phyloP scores from a whole-genome alignment of 2,113 vertebrate species.

The Apteryx owenii region DNA sequence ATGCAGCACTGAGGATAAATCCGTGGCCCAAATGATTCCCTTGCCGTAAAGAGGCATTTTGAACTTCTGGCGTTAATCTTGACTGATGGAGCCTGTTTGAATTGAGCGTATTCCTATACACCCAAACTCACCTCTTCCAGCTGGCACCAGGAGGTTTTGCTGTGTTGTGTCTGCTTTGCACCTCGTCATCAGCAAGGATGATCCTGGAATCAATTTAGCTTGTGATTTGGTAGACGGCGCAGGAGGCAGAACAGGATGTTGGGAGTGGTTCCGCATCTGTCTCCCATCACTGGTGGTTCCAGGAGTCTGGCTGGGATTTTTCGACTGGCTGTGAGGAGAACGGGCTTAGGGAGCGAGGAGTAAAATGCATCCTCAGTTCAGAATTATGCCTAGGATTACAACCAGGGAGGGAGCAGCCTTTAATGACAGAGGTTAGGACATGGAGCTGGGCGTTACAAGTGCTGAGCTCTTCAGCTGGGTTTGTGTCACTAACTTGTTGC shows the following conservation, averaged over 20 bases:
- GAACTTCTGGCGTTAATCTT: background rate
- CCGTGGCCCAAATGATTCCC: background rate
- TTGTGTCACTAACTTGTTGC: background rate
- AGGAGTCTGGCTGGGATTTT: conserved; percentile 11
- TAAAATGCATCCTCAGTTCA: accelerated
- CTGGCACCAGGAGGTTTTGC: conserved; percentile 27
- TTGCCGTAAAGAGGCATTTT: background rate
- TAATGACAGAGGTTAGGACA: background rate
- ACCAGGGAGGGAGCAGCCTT: background rate
- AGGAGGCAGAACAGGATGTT: conserved; percentile 60
- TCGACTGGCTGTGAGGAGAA: background rate
- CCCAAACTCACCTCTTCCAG: conserved; percentile 60
- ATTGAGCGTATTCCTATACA: background rate
- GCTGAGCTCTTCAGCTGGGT: background rate
- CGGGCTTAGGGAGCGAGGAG: background rate
- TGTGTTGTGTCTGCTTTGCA: background rate
- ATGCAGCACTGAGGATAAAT: background rate
- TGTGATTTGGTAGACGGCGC: conserved; percentile 58
- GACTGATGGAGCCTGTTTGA: background rate
- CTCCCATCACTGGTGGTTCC: background rate
- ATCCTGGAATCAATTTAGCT: conserved; percentile 60
- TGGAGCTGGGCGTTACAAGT: background rate
- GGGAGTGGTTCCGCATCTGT: conserved; percentile 51
- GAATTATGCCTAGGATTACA: background rate
- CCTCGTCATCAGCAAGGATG: conserved; percentile 49